Base-by-base conservation (phyloP, 2,888 invertebrate species). In the Apomyelois bistriatella region DNA sequence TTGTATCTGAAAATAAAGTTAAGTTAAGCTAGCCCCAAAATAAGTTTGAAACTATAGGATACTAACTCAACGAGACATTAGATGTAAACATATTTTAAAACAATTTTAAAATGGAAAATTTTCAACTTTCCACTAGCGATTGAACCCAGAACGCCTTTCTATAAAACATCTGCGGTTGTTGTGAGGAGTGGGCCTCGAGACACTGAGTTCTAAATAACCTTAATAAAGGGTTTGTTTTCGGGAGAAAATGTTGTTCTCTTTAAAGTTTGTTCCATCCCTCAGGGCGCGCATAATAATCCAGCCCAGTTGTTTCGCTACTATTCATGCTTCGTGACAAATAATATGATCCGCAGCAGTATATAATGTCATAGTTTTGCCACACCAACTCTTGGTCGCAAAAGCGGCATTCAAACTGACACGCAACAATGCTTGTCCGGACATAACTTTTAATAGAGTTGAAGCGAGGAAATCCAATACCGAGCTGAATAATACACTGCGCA, bases 401-500 rank as follows among this genome's bases (percentile, higher is more conserved):
- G 49, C 50, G 17, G 30, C 52, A 46, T 43, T 37, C 51, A 54
- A 48, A 54, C 48, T 42, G 35, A 37, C 52, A 30, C 46, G 35
- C 52, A 48, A 54, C 54, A 54, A 36, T 52, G 52, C 36, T 51
- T 42, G 47, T 61, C 62, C 61, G 59, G 58, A 52, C 63, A 60
- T 66, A 76, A 78, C 76, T 78, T 77, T 76, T 75, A 78, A 74
- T 76, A 66, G 76, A 77, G 74, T 77, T 75, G 67, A 72, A 70
- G 61, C 64, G 62, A 60, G 65, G 63, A 68, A 72, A 71, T 70
- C 71, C 48, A 48, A 48, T 48, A 48, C 38, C 38, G 28, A 12
- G 12, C 28, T 37, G 28, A 48, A 48, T 48, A 48, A 38, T 48
- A 48, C 22, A 48, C 47, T 17, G 47, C 30, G 16, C 16, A 46